A percentile compares a stretch with the other conserved stretches of the same genome.
These are phyloP conservation scores for Linurgus olivaceus DNA, from an alignment of 2,797 vertebrate species.

Conservation along the genomic window DNA sequence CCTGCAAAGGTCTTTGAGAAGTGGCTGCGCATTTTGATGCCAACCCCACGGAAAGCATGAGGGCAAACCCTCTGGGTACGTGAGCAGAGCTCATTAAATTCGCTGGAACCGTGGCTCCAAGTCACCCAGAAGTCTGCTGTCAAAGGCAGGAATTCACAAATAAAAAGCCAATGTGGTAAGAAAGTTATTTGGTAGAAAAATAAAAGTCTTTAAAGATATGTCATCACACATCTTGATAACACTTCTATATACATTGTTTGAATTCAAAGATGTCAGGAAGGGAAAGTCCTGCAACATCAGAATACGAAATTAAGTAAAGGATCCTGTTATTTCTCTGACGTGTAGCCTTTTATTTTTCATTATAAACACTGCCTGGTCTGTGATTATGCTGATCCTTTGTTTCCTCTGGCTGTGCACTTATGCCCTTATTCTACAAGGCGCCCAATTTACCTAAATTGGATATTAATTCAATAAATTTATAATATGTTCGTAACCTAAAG, in stretches of 20 bases:
- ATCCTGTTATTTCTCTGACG: neutral
- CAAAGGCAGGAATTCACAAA: neutral
- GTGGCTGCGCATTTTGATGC: neutral
- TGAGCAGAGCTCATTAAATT: neutral
- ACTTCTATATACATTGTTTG: neutral
- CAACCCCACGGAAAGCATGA: neutral
- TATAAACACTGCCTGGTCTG: neutral
- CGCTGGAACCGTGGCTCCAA: neutral
- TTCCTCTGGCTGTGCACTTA: neutral
- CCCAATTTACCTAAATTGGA: neutral
- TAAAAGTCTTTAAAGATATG: neutral
- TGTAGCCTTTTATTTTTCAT: neutral
- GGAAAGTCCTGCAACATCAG: neutral
- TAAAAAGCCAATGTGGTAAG: neutral
- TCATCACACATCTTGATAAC: neutral
- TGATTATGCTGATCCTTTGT: neutral
- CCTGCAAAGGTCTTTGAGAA: neutral
- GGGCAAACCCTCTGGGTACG: neutral
- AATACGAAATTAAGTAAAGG: neutral
- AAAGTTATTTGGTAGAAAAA: neutral
- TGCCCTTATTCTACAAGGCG: neutral
- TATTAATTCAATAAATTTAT: neutral
- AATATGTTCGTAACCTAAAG: neutral
- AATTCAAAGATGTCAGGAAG: neutral
- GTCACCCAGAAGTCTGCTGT: neutral